Evolutionary conservation across 1,140 invertebrate genomes (phyloP), one percentile per base, ranked within the genome.

Genomic region (Helicoverpa armigera): DNA sequence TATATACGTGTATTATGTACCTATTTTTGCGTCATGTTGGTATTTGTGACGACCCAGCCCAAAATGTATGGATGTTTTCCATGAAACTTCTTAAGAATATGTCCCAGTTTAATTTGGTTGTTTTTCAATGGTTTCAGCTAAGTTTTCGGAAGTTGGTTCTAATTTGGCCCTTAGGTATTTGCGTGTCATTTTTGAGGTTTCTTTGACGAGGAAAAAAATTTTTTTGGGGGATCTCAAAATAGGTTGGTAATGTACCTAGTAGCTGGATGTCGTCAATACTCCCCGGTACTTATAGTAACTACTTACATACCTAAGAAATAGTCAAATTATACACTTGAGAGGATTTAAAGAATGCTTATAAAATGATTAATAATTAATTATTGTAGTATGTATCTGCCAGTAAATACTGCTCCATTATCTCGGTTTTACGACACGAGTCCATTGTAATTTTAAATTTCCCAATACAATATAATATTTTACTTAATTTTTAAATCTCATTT

Each of bases 21-120:
- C 29, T 48, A 69, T 18, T 50, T 48, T 69, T 50, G 16, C 18
- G 31, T 35, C 12, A 13, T 54, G 23, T 70, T 73, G 56, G 51
- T 56, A 23, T 18, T 43, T 53, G 18, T 13, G 5, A 13, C 43
- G 2, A 48, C 50, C 70, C 70, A n/a, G 14, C 53, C 53, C 51
- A 51, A 69, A 23, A 51, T 69, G 50, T 12, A 14, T 7, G 12
- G 5, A 58, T 73, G 51, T 53, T 35, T 35, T 56, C 54, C 14
- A 31, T 43, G 5, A 0, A 43, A 73, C 16, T 73, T 54, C 2
- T 23, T 53, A 72, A 73, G 53, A 53, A 35, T 58, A 35, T 73
- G 70, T 58, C 29, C 70, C 70, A 73, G 53, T 73, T 73, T 58
- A n/a, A 5, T 43, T 31, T 54, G 43, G 29, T 29, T 58, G 70